Conservation (phyloP, 2,113 vertebrate genomes). For the Pituophis catenifer region DNA sequence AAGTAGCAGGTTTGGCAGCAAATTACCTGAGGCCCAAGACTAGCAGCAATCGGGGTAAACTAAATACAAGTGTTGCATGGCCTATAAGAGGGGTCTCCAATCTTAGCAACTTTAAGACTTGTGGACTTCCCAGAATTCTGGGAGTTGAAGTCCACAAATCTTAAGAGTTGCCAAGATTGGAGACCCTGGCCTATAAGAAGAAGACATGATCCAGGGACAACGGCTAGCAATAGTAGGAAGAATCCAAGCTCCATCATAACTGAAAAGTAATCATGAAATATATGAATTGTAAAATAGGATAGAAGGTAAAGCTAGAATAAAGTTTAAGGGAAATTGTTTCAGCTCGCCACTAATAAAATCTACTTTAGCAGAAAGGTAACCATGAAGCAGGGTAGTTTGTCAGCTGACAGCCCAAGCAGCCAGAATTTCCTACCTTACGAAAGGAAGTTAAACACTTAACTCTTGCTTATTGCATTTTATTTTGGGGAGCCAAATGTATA, state of each 20-base stretch:
- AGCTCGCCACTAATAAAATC: slow-evolving; percentile 40
- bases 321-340: background rate
- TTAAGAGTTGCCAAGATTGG: no score
- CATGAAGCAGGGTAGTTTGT: slow-evolving; percentile 37
- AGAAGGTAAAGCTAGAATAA: background rate
- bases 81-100: no score
- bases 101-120: no score
- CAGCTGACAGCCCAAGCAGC: slow-evolving; percentile 57
- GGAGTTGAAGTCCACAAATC: no score
- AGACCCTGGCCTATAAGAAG: background rate
- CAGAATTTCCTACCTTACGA: slow-evolving; percentile 54
- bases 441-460: slow-evolving; percentile 6
- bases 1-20: background rate
- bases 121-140: no score
- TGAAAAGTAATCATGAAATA: background rate
- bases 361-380: slow-evolving; percentile 65
- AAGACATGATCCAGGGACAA: background rate
- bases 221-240: background rate
- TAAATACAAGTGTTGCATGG: background rate
- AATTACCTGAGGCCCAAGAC: background rate
- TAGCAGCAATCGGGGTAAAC: background rate
- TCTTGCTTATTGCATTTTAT: slow-evolving; percentile 60
- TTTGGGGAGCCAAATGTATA: slow-evolving; percentile 59
- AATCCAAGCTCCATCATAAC: background rate
- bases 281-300: background rate